Base-by-base conservation (phyloP, 2,797 vertebrate species). In the Enteromius trimaculatus region DNA sequence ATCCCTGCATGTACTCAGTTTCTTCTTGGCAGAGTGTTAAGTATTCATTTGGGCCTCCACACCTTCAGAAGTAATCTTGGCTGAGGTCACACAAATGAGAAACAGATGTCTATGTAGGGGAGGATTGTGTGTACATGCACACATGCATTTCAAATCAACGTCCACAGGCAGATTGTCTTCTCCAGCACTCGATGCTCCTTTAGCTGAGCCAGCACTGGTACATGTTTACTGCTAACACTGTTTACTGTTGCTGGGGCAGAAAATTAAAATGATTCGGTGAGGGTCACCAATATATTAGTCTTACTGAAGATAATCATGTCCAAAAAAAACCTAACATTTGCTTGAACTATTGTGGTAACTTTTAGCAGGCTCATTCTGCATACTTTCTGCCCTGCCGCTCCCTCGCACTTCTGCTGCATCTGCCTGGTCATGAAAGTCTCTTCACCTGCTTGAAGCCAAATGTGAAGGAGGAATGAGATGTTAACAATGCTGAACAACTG, bases 51-150 rank as follows among this genome's bases (percentile, higher is more conserved):
- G 68, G 37, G 66, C 49, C 79, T 71, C 53, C n/a, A 60, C 70
- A 44, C 34, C 11, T 58, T 80, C 49, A 80, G 53, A 80, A 69
- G 58, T 55, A 60, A 55, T 21, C 72, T 71, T 17, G 21, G 62
- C 55, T 37, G 83, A 66, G 66, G 71, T 64, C 49, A 68, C 49
- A 23, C 31, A 80, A 84, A 84, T 69, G 60, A 69, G 58, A 80
- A 76, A 79, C 77, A 80, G 34, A 79, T 76, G 83, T 51, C 29
- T 39, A 51, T 71, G 55, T 64, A 5, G 39, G 26, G 62, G 78
- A 49, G 78, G 65, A 47, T 42, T 23, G 66, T 16, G 11, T 58
- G 34, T 53, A 51, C 44, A 16, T 17, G 23, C 64, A 65, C 29
- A 80, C 31, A 47, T 42, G 37, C 53, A 66, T 58, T 71, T 80